These are phyloP conservation scores for Todus mexicanus DNA, from an alignment of 2,797 vertebrate genomes.

Conservation along the genomic window DNA sequence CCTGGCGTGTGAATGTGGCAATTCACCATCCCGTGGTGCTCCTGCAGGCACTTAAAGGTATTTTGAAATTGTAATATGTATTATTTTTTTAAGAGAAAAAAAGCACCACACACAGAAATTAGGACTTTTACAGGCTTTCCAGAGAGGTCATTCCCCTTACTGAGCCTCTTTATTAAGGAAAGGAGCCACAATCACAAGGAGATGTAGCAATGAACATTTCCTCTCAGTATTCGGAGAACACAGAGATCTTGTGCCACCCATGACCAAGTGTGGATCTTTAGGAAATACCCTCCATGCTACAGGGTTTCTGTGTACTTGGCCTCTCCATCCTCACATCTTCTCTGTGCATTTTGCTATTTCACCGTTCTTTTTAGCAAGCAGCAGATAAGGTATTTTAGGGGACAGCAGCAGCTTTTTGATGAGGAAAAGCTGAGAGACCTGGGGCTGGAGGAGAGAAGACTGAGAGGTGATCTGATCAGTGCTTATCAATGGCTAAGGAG, in stretches of 20 bases:
- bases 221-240: not conserved
- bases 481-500: not conserved
- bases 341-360: not conserved
- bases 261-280: not conserved
- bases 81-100: not conserved
- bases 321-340: not conserved
- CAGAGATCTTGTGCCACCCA: not conserved
- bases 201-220: not conserved
- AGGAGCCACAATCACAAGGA: not conserved
- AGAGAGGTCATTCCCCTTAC: not conserved
- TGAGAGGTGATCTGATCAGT: not conserved
- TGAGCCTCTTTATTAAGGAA: not conserved
- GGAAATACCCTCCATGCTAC: not conserved
- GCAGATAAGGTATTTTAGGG: not conserved
- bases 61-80: not conserved
- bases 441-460: not conserved
- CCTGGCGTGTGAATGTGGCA: not conserved
- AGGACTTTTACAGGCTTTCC: not conserved
- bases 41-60: not conserved
- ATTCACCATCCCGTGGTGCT: not conserved
- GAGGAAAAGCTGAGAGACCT: not conserved
- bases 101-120: not conserved
- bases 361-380: not conserved
- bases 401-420: not conserved
- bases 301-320: not conserved